Percentiles rank a stretch among this genome's conserved stretches.
These are phyloP conservation scores for Stigmatopora argus DNA, from an alignment of 2,113 vertebrate genomes.

Conservation along the genomic window DNA sequence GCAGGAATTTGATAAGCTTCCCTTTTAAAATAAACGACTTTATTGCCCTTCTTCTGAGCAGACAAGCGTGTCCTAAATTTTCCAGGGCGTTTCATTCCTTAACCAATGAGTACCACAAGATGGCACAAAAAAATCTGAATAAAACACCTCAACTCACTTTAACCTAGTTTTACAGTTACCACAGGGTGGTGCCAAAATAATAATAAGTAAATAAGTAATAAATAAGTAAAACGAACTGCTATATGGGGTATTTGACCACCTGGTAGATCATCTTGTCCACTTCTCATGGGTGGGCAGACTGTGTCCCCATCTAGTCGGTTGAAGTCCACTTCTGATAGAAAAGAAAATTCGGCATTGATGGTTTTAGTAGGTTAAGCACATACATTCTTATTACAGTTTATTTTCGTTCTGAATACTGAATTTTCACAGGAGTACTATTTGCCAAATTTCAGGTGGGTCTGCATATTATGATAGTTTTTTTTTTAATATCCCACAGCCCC, in stretches of 20 bases:
- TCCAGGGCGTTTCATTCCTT: conserved; percentile 2
- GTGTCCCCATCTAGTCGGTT: conserved; percentile 72
- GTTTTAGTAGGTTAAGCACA: background rate
- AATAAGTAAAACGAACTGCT: too few species aligned
- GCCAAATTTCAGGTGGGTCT: too few species aligned
- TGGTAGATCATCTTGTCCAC: conserved; percentile 77
- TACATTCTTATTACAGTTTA: background rate
- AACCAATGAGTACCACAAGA: background rate
- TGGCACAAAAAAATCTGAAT: background rate
- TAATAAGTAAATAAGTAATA: too few species aligned
- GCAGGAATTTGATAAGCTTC: conserved; percentile 15
- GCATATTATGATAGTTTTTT: background rate
- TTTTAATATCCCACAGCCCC: background rate
- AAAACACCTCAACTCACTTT: background rate
- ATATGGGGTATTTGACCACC: conserved; percentile 47
- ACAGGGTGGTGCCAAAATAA: background rate
- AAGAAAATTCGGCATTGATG: background rate
- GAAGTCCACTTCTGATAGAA: conserved; percentile 66
- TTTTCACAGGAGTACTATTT: too few species aligned
- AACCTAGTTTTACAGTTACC: background rate
- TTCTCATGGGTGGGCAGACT: conserved; percentile 72
- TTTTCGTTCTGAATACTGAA: background rate
- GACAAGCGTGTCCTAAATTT: conserved; percentile 8
- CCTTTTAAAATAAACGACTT: conserved; percentile 43
- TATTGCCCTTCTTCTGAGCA: conserved; percentile 7